Evolutionary conservation across 2,888 invertebrate species (phyloP), one percentile per base, ranked within the genome.

Genomic region (Camptogramma bilineatum): DNA sequence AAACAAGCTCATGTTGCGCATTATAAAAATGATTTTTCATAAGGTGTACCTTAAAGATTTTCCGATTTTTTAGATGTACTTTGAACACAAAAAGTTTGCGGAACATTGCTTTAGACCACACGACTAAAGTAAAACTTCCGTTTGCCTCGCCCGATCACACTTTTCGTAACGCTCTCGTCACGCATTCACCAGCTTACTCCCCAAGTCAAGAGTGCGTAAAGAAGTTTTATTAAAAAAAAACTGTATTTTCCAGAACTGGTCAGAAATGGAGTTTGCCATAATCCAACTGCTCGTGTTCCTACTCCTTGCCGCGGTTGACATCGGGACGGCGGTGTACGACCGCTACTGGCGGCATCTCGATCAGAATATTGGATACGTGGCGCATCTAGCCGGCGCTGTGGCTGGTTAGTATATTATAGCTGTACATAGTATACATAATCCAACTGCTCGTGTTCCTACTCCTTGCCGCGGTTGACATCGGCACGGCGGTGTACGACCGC

Each of bases 201-300:
- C 24, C 4, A 4, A 4, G 24, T 24, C 24, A 24, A 4, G 24
- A 4, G 3, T 24, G 3, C 34, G 10, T 8, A 2, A 2, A 1
- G 34, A 10, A 10, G 34, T 34, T 34, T 34, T 34, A 9, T 16
- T 16, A 42, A 16, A 1, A 5, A 17, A 13, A 16, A 17, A 17
- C 4, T 16, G 7, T 39, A 19, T 17, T 75, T 55, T 93, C 39
- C 90, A 98, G 97, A 99, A 99, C 87, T 99, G 98, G 97, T 94
- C 95, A 16, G 98, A 99, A 90, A 99, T 99, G 99, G 97, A 98
- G 80, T 98, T 96, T 83, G 98, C 98, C 0, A 94, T 97, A 71
- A 94, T 97, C 8, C 97, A 99, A 79, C 93, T 99, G 21, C 82
- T 97, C 7, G 95, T 98, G 18, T 97, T 99, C 81, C 75, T 98